phyloP scores from a whole-genome alignment of 2,113 vertebrate genomes.

The Pelecanoides urinatrix region DNA sequence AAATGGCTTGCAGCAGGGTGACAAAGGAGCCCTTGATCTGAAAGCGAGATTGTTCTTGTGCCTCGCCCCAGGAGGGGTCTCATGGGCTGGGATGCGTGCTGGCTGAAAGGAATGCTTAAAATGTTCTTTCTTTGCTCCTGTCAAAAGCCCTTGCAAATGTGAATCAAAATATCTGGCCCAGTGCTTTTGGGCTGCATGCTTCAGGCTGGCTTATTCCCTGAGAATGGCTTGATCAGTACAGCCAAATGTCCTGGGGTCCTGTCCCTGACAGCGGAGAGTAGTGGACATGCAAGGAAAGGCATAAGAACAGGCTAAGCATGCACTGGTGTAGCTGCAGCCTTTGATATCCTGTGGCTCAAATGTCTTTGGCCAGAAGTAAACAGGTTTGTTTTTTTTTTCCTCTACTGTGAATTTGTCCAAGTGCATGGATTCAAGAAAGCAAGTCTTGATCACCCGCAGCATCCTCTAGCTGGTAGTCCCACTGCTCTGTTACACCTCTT shows the following conservation, averaged over 20 bases:
- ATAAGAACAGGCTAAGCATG: background rate
- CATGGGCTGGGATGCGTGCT: background rate
- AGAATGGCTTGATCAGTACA: background rate
- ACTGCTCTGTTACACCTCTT: background rate
- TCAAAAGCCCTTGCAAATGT: conserved; percentile 41
- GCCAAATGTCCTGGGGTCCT: background rate
- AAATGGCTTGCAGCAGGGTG: conserved; percentile 49
- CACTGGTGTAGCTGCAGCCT: background rate
- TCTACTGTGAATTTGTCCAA: background rate
- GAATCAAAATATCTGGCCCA: conserved; percentile 34
- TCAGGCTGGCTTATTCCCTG: background rate
- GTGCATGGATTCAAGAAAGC: background rate
- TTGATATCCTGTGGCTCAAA: background rate
- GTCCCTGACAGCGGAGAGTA: background rate
- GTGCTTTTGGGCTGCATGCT: background rate
- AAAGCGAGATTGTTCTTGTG: conserved; percentile 46
- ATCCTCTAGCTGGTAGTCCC: background rate
- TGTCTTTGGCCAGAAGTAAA: background rate
- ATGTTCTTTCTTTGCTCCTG: conserved; percentile 40
- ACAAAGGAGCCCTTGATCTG: conserved; percentile 53
- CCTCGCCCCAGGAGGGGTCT: conserved; percentile 37
- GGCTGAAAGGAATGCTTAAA: conserved; percentile 57
- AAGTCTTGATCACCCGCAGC: background rate
- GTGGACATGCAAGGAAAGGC: background rate
- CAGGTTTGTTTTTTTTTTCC: accelerated